A percentile compares a stretch with the other conserved stretches of the same genome.
Evolutionary conservation across 2,888 invertebrate species (phyloP).

Genomic region (Sinohyriopsis cumingii): DNA sequence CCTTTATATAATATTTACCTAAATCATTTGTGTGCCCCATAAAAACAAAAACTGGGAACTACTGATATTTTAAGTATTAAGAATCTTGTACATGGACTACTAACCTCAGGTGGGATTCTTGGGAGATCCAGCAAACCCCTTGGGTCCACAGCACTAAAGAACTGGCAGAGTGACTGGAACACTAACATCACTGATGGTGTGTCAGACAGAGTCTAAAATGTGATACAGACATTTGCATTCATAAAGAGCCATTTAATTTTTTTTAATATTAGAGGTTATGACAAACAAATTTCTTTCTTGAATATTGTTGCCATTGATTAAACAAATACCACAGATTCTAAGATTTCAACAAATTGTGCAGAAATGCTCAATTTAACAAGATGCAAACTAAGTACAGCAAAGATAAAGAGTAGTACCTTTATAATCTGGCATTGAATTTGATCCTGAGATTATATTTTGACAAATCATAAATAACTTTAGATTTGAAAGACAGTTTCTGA

Average conservation of each 20-base stretch:
- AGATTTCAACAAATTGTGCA: background rate
- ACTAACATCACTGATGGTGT: conserved; percentile 66
- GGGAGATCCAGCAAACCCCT: conserved; percentile 68
- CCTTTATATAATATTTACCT: too few species aligned
- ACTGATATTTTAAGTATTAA: too few species aligned
- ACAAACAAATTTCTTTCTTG: too few species aligned
- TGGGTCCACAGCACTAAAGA: conserved; percentile 70
- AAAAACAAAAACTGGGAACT: too few species aligned
- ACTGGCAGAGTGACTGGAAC: conserved; percentile 71
- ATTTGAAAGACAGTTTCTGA: too few species aligned
- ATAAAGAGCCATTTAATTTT: background rate
- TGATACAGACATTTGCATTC: background rate
- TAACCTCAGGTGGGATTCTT: conserved; percentile 47
- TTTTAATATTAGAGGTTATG: background rate
- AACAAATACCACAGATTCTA: background rate
- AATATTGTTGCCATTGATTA: too few species aligned
- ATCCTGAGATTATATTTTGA: too few species aligned
- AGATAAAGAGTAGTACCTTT: too few species aligned
- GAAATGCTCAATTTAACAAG: background rate
- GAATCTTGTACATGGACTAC: conserved; percentile 1
- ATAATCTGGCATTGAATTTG: too few species aligned
- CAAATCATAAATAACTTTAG: too few species aligned
- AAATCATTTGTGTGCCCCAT: too few species aligned
- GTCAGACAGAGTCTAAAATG: conserved; percentile 59
- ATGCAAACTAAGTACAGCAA: too few species aligned